Evolutionary conservation across 2,113 vertebrate genomes (phyloP).

Genomic region (Seriola dumerili): DNA sequence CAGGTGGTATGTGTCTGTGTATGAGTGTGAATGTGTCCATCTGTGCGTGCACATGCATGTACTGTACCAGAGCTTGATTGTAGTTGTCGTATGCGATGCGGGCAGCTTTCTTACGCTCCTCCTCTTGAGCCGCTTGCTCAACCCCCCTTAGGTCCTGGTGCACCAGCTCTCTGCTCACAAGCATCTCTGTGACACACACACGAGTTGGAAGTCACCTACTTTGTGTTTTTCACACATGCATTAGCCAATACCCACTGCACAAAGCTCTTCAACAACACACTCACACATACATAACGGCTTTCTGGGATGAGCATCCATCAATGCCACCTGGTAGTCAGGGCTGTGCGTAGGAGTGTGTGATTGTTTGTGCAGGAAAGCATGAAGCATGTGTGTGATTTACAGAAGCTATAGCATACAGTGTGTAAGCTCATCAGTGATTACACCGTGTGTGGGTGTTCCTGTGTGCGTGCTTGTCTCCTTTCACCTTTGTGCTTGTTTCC

Average conservation of each 20-base stretch:
- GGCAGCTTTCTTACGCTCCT: constrained; percentile 71
- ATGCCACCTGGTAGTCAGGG: constrained; percentile 63
- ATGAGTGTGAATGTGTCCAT: constrained; percentile 41
- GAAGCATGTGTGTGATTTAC: constrained; percentile 65
- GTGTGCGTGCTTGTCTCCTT: constrained; percentile 25
- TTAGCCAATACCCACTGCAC: constrained; percentile 28
- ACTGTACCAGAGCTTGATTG: constrained; percentile 82
- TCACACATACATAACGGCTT: constrained; percentile 50
- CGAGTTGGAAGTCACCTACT: constrained; percentile 25
- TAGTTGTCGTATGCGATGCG: constrained; percentile 73
- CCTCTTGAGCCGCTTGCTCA: constrained; percentile 70
- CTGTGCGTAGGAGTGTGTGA: constrained; percentile 71
- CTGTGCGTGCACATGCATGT: constrained; percentile 34
- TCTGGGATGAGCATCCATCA: constrained; percentile 72
- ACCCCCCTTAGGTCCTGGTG: constrained; percentile 70
- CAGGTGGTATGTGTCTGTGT: constrained; percentile 30
- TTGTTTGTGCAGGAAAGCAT: constrained; percentile 74
- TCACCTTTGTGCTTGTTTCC: constrained; percentile 78
- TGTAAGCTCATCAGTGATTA: constrained; percentile 44
- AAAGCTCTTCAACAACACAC: constrained; percentile 34
- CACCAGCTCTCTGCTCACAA: constrained; percentile 66
- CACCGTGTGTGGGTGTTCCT: constrained; percentile 12
- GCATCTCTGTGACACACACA: constrained; percentile 70
- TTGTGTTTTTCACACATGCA: constrained; percentile 37
- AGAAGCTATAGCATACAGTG: constrained; percentile 25